Base-by-base conservation (phyloP, 2,797 vertebrate genomes). In the Tarsius wallacei region DNA sequence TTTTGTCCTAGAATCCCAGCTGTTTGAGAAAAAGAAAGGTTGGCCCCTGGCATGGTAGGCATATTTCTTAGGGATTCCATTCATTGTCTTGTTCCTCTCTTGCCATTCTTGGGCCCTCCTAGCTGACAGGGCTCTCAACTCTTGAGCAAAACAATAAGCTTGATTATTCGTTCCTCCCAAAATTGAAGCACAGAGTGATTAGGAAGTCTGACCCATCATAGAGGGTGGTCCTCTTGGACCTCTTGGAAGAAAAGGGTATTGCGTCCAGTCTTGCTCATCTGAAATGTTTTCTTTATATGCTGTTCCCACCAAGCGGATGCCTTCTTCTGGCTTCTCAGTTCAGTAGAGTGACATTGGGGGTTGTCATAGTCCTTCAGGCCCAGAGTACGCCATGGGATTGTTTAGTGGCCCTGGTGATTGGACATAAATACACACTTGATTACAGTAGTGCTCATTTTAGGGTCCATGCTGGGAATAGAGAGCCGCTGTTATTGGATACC, bases 191-290 rank as follows among this genome's bases (percentile, higher is more conserved):
- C 15, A 2, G 26, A 21, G 42, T 19, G 70, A 36, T 16, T 1
- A n/a, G 11, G 16, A 0, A 53, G 68, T 28, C 53, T 55, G 55
- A 24, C 19, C 51, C 21, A 0, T 31, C 68, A 9, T 3, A 0
- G 6, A 2, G 47, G 31, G 21, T 16, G 6, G 2, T 13, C 68
- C 57, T 28, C 0, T 51, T 47, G 11, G 47, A 55, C 49, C 66
- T 88, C 53, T 13, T 36, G 6, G 70, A 55, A 11, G 53, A 31
- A 15, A 80, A 47, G 42, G 74, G 5, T 2, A 4, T 7, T 26
- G 17, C 6, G 0, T 49, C n/a, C 22, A 7, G 13, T n/a, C 31
- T 63, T 5, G 1, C 31, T 21, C 14, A 4, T 83, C 61, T 26
- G 22, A 26, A 59, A n/a, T 49, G 51, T 11, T 66, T 7, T 81